phyloP scores from a whole-genome alignment of 2,888 invertebrate genomes.

The Tetropium fuscum region DNA sequence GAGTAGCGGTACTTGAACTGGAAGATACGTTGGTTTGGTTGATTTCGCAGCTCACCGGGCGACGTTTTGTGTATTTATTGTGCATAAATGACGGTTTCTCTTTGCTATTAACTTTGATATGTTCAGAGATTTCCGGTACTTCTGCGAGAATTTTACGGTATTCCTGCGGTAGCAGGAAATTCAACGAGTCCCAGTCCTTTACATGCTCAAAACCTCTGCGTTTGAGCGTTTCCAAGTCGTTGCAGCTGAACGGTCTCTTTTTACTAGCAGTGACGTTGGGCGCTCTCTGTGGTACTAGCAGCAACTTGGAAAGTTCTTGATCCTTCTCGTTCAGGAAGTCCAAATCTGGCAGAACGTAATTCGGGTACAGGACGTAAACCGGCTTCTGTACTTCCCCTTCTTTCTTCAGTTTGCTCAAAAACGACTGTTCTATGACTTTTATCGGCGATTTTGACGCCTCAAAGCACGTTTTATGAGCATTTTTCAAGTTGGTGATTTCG shows the following conservation, averaged over 20 bases:
- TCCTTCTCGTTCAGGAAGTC: slow-evolving; percentile 76
- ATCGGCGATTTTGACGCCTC: slow-evolving; percentile 65
- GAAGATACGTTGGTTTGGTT: slow-evolving; percentile 68
- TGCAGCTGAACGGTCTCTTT: slow-evolving; percentile 80
- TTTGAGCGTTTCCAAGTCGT: slow-evolving; percentile 84
- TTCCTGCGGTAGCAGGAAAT: slow-evolving; percentile 87
- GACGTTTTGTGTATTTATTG: slow-evolving; percentile 68
- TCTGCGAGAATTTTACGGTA: slow-evolving; percentile 83
- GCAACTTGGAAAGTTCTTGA: slow-evolving; percentile 72
- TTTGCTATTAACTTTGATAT: slow-evolving; percentile 69
- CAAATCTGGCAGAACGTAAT: slow-evolving; percentile 89
- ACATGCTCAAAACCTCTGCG: slow-evolving; percentile 87
- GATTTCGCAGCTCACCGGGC: slow-evolving; percentile 74
- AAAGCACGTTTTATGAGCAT: slow-evolving; percentile 53
- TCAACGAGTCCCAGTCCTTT: slow-evolving; percentile 93
- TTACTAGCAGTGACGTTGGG: slow-evolving; percentile 64
- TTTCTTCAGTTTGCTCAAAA: slow-evolving; percentile 74
- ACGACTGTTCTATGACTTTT: slow-evolving; percentile 77
- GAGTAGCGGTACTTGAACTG: slow-evolving; percentile 79
- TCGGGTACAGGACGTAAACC: slow-evolving; percentile 91
- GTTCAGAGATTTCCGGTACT: slow-evolving; percentile 81
- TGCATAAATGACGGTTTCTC: slow-evolving; percentile 71
- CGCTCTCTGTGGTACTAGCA: slow-evolving; percentile 76
- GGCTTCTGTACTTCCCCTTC: slow-evolving; percentile 73
- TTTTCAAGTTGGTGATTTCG: slow-evolving; percentile 58